Percentiles rank a stretch among this genome's conserved stretches.
Conservation (phyloP, 2,797 vertebrate genomes). For the Sciurus carolinensis region DNA sequence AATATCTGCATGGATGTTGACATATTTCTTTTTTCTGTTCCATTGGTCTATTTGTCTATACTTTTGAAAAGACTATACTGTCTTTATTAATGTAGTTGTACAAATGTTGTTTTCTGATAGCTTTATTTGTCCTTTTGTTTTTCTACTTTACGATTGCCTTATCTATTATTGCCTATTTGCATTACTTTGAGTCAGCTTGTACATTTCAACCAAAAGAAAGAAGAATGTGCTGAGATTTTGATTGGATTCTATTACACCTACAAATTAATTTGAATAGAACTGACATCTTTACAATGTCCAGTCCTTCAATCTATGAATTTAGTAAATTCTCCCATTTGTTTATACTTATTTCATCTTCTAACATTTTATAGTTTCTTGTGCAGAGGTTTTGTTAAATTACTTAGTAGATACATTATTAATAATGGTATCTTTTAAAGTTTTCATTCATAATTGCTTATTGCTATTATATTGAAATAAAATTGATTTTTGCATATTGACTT, state of each 20-base stretch:
- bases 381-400: neutral
- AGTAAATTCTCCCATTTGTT: conserved; percentile 26
- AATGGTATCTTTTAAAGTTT: neutral
- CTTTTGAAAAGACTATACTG: neutral
- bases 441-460: conserved; percentile 18
- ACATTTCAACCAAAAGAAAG: neutral
- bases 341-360: conserved; percentile 24
- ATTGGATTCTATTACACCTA: neutral
- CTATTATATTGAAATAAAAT: conserved; percentile 11
- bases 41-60: conserved; percentile 2
- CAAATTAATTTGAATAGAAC: neutral
- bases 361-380: conserved; percentile 17
- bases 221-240: neutral
- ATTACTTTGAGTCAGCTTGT: neutral
- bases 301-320: neutral
- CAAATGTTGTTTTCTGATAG: neutral
- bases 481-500: conserved; percentile 42
- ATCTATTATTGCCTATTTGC: conserved; percentile 16
- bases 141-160: conserved; percentile 36
- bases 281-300: conserved; percentile 6
- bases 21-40: conserved; percentile 17
- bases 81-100: conserved; percentile 14
- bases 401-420: neutral
- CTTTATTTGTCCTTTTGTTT: conserved; percentile 5
- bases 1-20: neutral